Evolutionary conservation across 2,888 invertebrate genomes (phyloP).

Genomic region (Erebia aethiops): DNA sequence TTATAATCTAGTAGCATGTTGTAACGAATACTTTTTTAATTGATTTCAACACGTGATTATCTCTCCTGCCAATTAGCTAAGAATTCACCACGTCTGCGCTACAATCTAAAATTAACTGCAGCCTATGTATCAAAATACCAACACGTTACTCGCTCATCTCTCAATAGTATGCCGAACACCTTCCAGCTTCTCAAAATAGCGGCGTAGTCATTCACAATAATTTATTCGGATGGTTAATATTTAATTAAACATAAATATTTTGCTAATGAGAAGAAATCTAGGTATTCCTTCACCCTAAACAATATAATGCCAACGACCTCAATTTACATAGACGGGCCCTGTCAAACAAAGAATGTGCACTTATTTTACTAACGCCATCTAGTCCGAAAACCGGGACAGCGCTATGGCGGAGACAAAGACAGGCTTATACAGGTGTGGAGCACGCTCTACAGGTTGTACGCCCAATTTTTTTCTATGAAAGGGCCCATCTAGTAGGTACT

Average conservation of each 20-base stretch:
- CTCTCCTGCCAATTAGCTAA: conserved; percentile 80
- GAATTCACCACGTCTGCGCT: conserved; percentile 82
- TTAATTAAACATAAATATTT: conserved; percentile 22
- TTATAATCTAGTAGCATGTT: not conserved
- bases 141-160: conserved; percentile 81
- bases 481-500: no score
- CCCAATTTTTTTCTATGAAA: no score
- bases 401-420: no score
- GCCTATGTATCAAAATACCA: conserved; percentile 83
- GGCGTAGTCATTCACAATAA: conserved; percentile 65
- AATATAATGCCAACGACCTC: not conserved
- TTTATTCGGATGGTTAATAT: conserved; percentile 53
- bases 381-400: no score
- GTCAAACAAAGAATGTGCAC: no score
- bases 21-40: conserved; percentile 27
- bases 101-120: conserved; percentile 83
- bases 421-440: no score
- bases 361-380: no score
- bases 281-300: not conserved
- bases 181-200: conserved; percentile 81
- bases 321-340: no score
- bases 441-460: no score
- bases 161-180: conserved; percentile 83
- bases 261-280: not conserved
- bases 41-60: conserved; percentile 63